Conservation (phyloP, 2,113 vertebrate genomes). For the Laterallus jamaicensis region DNA sequence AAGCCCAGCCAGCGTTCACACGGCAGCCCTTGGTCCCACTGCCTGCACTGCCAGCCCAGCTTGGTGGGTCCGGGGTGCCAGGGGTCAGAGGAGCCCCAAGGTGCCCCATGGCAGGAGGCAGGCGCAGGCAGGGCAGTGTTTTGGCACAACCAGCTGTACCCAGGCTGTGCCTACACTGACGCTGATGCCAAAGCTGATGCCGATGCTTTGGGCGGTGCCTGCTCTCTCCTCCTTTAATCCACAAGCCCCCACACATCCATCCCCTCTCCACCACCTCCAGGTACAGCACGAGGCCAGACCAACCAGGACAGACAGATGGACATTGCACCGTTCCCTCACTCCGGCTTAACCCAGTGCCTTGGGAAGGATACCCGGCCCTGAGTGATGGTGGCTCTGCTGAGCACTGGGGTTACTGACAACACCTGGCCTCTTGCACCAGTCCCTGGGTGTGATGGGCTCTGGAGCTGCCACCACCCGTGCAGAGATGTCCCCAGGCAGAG, state of each 20-base stretch:
- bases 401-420: rapidly evolving
- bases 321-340: not conserved
- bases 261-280: not conserved
- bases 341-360: not conserved
- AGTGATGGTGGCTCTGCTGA: not conserved
- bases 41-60: rapidly evolving
- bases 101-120: not conserved
- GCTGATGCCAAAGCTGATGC: too few relatives aligned
- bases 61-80: rapidly evolving
- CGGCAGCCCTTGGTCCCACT: not conserved
- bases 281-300: rapidly evolving
- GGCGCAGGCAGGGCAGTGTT: not conserved
- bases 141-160: rapidly evolving
- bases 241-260: rapidly evolving
- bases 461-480: not conserved
- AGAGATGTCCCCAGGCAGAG: not conserved
- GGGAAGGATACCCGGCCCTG: not conserved
- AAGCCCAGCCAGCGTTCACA: not conserved
- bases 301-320: not conserved
- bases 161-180: not conserved
- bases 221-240: not conserved
- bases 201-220: not conserved
- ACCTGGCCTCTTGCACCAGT: not conserved
- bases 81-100: not conserved
- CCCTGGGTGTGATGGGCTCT: rapidly evolving